Base-by-base conservation (phyloP, 2,797 vertebrate genomes). In the Chelmon rostratus region DNA sequence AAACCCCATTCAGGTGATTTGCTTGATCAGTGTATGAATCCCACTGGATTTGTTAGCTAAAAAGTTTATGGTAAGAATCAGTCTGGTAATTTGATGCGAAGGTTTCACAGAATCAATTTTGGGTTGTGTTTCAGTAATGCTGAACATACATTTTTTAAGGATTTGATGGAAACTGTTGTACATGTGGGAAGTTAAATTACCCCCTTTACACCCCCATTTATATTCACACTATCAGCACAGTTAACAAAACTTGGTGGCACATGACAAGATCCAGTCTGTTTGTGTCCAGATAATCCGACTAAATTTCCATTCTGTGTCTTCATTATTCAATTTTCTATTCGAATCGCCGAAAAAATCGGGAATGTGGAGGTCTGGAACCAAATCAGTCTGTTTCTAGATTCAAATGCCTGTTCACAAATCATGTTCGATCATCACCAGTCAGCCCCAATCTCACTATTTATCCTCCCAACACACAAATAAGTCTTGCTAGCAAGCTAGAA, bases 1-100 rank as follows among this genome's bases (percentile, higher is more conserved):
- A 10, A 77, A 84, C 78, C 96, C 95, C 35, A 90, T 97, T 70
- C 95, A 98, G 95, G 98, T 98, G 63, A 83, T 5, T 38, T 25
- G 0, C 8, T 16, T 16, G 0, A 25, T 46, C 12, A 72, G 7
- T 53, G 40, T 15, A 37, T 31, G 11, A 42, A 38, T 44, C n/a
- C 21, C 18, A 23, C 3, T 35, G 23, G 2, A 54, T 40, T 61
- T 58, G 7, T 6, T 31, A 4, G 19, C 2, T 47, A 23, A n/a
- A 2, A 38, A 15, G 15, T n/a, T 69, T 1, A 47, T 40, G 11
- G 11, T 19, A 42, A 42, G 3, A 49, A 63, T 25, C 19, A 35
- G 5, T 49, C 21, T 23, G 49, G 6, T 15, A 40, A 16, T 28
- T 35, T 57, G 25, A 6, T 1, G 0, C 54, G 28, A 37, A 33